Base-by-base conservation (phyloP, 2,888 invertebrate genomes). In the Thera obeliscata region DNA sequence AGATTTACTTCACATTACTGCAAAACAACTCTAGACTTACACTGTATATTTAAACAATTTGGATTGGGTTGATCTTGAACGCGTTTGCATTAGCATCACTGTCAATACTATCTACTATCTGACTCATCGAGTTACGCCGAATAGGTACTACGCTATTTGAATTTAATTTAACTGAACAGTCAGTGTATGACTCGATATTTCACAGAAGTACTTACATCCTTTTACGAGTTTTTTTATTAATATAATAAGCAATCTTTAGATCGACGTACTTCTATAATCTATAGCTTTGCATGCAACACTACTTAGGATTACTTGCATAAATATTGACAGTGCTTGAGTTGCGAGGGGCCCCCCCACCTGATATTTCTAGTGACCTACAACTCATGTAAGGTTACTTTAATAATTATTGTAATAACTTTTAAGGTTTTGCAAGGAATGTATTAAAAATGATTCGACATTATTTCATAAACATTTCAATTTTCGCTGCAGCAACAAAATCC, bases 71-170 rank as follows among this genome's bases (percentile, higher is more conserved):
- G 63, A 43, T 69, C 61, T 74, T 71, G 67, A 71, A 64, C 67
- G 63, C 65, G 59, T 66, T 22, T 38, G 55, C 60, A 67, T 22
- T 57, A 63, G 41, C 41, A 4, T 2, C 54, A n/a, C 33, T 68
- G 66, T 74, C 71, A 71, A 70, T 73, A 65, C 48, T 54, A 55
- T 57, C 56, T 69, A 22, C 22, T 22, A 22, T 22, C 48, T 75
- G 78, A 76, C 55, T 76, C 74, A 77, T 72, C n/a, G 59, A 11
- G 50, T 66, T 64, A 56, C 66, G 49, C 50, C n/a, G 61, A 71
- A 70, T 69, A 55, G 49, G 70, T 67, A 64, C 46, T 38, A 61
- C 52, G 12, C 52, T 1, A 64, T 58, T 57, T 54, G 38, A 33
- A 60, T 61, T 60, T 52, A 54, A 62, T 58, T 49, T 41, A 66